These are phyloP conservation scores for Pholis gunnellus DNA, from an alignment of 2,113 vertebrate genomes.

Conservation along the genomic window DNA sequence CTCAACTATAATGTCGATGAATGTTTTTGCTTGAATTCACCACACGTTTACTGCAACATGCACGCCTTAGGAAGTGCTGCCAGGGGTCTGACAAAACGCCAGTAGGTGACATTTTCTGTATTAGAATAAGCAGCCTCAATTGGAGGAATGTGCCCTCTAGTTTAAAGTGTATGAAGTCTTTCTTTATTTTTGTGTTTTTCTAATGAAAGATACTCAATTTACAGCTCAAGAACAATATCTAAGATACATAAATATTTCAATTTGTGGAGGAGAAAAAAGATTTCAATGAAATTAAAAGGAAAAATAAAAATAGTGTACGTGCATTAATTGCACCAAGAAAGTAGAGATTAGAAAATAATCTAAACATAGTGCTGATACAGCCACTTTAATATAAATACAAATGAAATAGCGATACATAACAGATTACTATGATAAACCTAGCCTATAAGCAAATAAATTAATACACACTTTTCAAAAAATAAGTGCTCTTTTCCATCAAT, in stretches of 20 bases:
- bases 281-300: not conserved
- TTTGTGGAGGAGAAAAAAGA: not conserved
- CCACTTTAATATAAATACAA: not conserved
- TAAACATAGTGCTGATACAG: not conserved
- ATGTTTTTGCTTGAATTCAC: not conserved
- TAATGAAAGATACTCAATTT: not conserved
- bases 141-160: not conserved
- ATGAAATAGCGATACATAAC: not conserved
- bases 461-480: not conserved
- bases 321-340: not conserved
- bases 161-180: not conserved
- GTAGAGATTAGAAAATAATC: not conserved
- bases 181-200: not conserved
- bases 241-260: not conserved
- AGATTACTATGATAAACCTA: not conserved
- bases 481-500: not conserved
- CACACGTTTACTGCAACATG: no score
- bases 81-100: no score
- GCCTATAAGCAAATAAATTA: not conserved
- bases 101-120: no score
- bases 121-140: not conserved
- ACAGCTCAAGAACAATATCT: not conserved
- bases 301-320: not conserved
- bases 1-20: not conserved
- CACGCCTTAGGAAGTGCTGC: no score